phyloP scores from a whole-genome alignment of 2,797 vertebrate species.

The Alauda arvensis region DNA sequence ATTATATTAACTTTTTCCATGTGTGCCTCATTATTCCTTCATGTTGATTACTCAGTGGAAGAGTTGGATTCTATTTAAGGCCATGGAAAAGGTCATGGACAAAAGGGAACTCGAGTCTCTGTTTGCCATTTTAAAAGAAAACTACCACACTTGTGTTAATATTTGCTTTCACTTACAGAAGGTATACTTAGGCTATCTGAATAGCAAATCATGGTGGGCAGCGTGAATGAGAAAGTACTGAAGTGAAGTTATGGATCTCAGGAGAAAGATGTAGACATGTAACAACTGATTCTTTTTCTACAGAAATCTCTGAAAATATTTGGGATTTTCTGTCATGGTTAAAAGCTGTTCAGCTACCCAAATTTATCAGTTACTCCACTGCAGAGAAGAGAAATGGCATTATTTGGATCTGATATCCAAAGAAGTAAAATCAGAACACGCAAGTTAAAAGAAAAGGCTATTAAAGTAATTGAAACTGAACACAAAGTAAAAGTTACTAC shows the following conservation, averaged over 20 bases:
- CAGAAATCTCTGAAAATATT: background rate
- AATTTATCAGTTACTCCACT: background rate
- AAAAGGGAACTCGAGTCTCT: slow-evolving; percentile 26
- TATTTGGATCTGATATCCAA: slow-evolving; percentile 11
- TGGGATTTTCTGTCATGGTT: background rate
- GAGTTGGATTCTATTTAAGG: slow-evolving; percentile 36
- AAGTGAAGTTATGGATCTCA: slow-evolving; percentile 8
- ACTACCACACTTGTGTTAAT: slow-evolving; percentile 42
- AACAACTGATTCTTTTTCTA: background rate
- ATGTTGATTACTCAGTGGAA: background rate
- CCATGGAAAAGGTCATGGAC: slow-evolving; percentile 45
- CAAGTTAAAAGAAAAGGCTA: background rate
- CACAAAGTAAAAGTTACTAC: background rate
- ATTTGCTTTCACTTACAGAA: slow-evolving; percentile 60
- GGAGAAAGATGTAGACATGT: background rate
- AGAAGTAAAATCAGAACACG: background rate
- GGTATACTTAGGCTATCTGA: slow-evolving; percentile 31
- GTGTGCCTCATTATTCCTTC: slow-evolving; percentile 24
- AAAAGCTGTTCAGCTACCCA: slow-evolving; percentile 19
- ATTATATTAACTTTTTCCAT: slow-evolving; percentile 16
- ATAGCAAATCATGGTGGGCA: slow-evolving; percentile 26
- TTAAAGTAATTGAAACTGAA: background rate
- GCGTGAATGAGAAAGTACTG: slow-evolving; percentile 2
- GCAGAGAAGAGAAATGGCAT: slow-evolving; percentile 5
- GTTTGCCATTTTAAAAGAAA: slow-evolving; percentile 48